Percentiles rank a stretch among this genome's conserved stretches.
These are phyloP conservation scores for Aplodontia rufa DNA, from an alignment of 2,113 vertebrate species.

Conservation along the genomic window DNA sequence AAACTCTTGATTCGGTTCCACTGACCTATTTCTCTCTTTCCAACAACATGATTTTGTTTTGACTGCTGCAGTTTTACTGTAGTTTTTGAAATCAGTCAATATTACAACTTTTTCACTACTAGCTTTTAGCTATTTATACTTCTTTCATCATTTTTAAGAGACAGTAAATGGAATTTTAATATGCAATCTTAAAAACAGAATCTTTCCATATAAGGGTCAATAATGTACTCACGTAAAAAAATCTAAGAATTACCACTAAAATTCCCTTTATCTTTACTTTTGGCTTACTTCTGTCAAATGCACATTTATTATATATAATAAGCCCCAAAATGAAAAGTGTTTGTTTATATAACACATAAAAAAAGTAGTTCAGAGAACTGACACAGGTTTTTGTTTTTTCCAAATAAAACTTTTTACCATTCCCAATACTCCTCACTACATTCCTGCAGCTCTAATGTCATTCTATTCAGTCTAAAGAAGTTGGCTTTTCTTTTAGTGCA, in stretches of 20 bases:
- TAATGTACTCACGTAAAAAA: conserved; percentile 19
- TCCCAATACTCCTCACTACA: background rate
- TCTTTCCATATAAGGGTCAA: background rate
- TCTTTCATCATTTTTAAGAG: background rate
- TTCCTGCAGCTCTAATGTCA: background rate
- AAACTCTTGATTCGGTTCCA: background rate
- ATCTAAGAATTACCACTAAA: background rate
- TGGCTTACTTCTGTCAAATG: background rate
- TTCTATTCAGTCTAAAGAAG: background rate
- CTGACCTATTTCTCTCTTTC: background rate
- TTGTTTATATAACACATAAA: background rate
- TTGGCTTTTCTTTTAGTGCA: background rate
- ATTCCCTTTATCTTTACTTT: background rate
- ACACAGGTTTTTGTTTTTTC: background rate
- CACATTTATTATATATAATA: background rate
- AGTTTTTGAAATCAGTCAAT: background rate
- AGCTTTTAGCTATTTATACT: background rate
- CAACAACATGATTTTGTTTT: background rate
- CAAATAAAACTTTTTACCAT: background rate
- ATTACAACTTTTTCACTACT: background rate
- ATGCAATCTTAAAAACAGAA: background rate
- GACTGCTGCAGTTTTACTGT: background rate
- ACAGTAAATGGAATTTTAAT: background rate
- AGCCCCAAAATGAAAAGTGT: background rate
- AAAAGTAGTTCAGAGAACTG: background rate